Conservation (phyloP, 2,797 vertebrate genomes). For the Valencia hispanica region DNA sequence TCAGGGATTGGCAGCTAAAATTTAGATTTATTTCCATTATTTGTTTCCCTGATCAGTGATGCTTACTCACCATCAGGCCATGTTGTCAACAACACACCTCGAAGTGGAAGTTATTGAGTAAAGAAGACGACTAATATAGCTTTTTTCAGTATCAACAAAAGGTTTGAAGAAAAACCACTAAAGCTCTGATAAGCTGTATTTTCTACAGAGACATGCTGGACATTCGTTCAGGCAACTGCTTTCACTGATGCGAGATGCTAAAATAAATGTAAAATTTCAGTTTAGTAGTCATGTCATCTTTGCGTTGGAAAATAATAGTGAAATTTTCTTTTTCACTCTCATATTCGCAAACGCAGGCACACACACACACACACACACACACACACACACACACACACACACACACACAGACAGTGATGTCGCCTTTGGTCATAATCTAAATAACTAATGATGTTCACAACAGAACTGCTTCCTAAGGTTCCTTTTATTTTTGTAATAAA, state of each 20-base stretch:
- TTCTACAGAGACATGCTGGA: neutral
- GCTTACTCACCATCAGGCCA: neutral
- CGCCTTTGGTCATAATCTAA: too few relatives aligned
- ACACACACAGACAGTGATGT: too few relatives aligned
- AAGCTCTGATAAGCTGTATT: neutral
- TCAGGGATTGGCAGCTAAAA: neutral
- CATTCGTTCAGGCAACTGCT: neutral
- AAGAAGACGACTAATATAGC: neutral
- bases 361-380: too few relatives aligned
- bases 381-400: too few relatives aligned
- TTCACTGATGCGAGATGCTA: too few relatives aligned
- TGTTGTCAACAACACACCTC: neutral
- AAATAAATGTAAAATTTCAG: too few relatives aligned
- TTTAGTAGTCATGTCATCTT: too few relatives aligned
- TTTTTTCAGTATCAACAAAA: neutral
- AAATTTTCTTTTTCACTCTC: too few relatives aligned
- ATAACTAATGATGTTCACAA: too few relatives aligned
- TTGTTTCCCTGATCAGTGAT: neutral
- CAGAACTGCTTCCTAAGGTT: too few relatives aligned
- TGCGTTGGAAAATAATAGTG: too few relatives aligned
- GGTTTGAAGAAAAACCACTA: neutral
- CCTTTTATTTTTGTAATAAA: neutral
- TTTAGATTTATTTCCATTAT: neutral
- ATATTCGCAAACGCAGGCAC: too few relatives aligned
- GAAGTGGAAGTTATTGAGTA: neutral